Conservation (phyloP, 1,140 invertebrate species). For the Heliconius hewitsoni region DNA sequence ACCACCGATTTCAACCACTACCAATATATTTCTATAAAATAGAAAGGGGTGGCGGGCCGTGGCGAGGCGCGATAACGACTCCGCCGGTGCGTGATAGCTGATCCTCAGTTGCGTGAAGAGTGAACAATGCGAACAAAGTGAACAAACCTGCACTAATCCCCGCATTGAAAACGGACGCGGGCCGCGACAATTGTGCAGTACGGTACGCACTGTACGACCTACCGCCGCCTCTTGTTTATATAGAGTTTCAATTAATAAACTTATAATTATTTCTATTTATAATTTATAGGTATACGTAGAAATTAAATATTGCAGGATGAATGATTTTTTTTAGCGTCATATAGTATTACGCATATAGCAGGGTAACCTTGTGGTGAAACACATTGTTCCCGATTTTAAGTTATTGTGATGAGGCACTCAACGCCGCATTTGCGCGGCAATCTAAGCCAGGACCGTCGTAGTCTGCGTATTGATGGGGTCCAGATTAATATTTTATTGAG, state of each 20-base stretch:
- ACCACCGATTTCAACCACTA: slow-evolving; percentile 56
- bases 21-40: slow-evolving; percentile 47
- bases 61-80: slow-evolving; percentile 63
- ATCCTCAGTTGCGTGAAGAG: slow-evolving; percentile 52
- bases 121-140: slow-evolving; percentile 58
- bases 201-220: slow-evolving; percentile 35
- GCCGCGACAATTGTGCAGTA: slow-evolving; percentile 39
- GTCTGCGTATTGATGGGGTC: no score
- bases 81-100: slow-evolving; percentile 60
- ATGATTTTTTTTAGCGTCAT: no score
- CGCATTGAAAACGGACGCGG: slow-evolving; percentile 52
- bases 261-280: not conserved
- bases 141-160: slow-evolving; percentile 67
- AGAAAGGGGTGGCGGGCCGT: slow-evolving; percentile 66
- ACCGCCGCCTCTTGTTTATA: slow-evolving; percentile 39
- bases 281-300: not conserved
- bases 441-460: no score
- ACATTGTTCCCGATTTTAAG: no score
- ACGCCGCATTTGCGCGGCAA: no score
- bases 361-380: no score
- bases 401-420: no score
- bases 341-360: no score
- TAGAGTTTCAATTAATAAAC: not conserved
- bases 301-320: no score
- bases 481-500: no score